Evolutionary conservation across 2,888 invertebrate species (phyloP), one percentile per base, ranked within the genome.

Genomic region (Dinocampus coccinellae): DNA sequence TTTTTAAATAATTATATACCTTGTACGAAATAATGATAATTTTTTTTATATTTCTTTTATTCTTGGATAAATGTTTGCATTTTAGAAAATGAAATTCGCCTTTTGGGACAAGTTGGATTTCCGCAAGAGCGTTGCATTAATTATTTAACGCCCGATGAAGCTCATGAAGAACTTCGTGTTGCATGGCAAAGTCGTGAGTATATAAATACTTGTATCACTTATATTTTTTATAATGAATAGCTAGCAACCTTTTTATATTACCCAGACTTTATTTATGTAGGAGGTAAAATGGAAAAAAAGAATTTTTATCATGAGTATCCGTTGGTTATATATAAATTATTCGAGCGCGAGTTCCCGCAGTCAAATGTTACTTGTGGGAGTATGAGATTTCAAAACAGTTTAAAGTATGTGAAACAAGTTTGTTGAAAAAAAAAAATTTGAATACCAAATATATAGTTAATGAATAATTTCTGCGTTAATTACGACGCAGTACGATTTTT

Each of bases 81-180:
- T 90, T 55, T 89, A 91, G 93, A 93, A 78, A 92, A 93, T 83
- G 94, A 95, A 88, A 90, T 94, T 77, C 88, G 90, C 76, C 90
- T 93, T 81, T 85, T 94, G 79, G 89, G 90, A 36, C 89, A 90
- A 77, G 90, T 91, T 68, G 93, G 92, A 26, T 93, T 93, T 85
- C 92, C 93, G 0, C 90, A 90, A 77, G 91, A 92, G 73, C 92
- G 92, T 80, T 95, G 96, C 88, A 92, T 94, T 85, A 95, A 95
- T 89, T 95, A 95, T 86, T 90, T 96, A 82, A 92, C 93, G 7
- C 93, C 93, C 74, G 90, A 90, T 73, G 89, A 90, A 62, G 89
- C 90, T 42, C 90, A 90, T 63, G 94, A 94, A 77, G 94, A 95
- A 82, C 92, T 92, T 13, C 90, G 93, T 78, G 92, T 92, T 70